Base-by-base conservation (phyloP, 2,797 vertebrate species). In the Syngnathus rostellatus region DNA sequence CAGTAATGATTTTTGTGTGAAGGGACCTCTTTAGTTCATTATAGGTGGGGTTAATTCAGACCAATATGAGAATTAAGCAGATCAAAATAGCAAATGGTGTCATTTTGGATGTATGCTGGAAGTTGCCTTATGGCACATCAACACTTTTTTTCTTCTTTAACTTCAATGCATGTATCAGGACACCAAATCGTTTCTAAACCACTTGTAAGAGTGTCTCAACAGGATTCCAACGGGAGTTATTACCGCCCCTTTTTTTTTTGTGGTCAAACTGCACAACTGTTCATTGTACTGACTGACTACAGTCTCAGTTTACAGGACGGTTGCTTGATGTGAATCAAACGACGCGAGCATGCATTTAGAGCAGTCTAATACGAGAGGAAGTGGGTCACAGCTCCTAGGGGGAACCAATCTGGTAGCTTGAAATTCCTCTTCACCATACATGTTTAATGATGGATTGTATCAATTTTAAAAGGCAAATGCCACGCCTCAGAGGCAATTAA, bases 331-430 rank as follows among this genome's bases (percentile, higher is more conserved):
- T 69, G 38, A 37, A 76, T 82, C 60, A 70, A 72, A 71, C 59
- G 58, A 46, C 67, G 64, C 66, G 48, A 64, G 58, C 8, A 41
- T 67, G 65, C 75, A 65, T 82, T 76, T 66, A 71, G 66, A 75
- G 72, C 68, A 68, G 76, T 67, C 69, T 78, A 72, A 78, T 65
- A 85, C 67, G 74, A 73, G 73, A 80, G 79, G 77, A 88, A 88
- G 74, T 88, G 85, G 86, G 86, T 88, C 88, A 87, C 54, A 54
- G 76, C 68, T 76, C 77, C 88, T 85, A 77, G 1, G 73, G 83
- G 83, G 78, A 86, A 64, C 71, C 70, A 68, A 73, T 81, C 74
- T 72, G 75, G 68, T 72, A 79, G 80, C 72, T 74, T 78, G 69
- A 80, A 84, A 80, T 83, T 88, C 80, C n/a, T 72, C 69, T 76